These are phyloP conservation scores for Bombus pascuorum DNA, from an alignment of 1,140 invertebrate genomes.

Conservation along the genomic window DNA sequence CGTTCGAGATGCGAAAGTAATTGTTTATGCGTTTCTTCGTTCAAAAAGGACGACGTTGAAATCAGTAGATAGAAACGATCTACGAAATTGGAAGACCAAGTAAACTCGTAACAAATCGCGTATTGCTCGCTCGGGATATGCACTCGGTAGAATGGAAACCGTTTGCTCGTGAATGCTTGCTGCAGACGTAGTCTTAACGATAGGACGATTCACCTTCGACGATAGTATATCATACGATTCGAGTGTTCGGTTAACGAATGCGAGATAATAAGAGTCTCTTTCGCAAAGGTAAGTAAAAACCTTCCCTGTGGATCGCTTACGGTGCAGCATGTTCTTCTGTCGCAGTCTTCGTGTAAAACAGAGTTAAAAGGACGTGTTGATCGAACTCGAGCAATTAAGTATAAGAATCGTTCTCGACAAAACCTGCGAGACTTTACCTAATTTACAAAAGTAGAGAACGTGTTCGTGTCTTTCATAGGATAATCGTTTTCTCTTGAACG, in stretches of 20 bases:
- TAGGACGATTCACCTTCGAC: conserved; percentile 35
- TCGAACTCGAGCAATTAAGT: conserved; percentile 11
- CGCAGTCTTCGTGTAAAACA: conserved; percentile 13
- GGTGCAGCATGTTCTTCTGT: background rate
- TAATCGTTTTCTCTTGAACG: background rate
- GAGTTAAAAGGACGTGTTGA: conserved; percentile 18
- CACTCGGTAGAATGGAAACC: conserved; percentile 18
- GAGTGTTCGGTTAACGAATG: conserved; percentile 14
- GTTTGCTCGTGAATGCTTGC: conserved; percentile 10
- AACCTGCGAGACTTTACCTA: background rate
- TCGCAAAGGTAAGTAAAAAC: background rate
- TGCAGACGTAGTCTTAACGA: conserved; percentile 19
- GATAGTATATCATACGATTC: background rate
- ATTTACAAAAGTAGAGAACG: background rate
- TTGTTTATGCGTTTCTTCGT: background rate
- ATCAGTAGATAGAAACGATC: conserved; percentile 34
- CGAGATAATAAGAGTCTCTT: conserved; percentile 29
- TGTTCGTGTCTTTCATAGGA: background rate
- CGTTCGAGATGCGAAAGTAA: background rate
- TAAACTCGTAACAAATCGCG: conserved; percentile 50
- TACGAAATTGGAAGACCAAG: conserved; percentile 62
- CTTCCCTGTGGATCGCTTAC: background rate
- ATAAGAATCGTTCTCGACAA: background rate
- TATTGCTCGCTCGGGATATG: conserved; percentile 65
- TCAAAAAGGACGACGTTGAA: conserved; percentile 5